These are phyloP conservation scores for Cervus canadensis DNA, from an alignment of 2,113 vertebrate species.

Conservation along the genomic window DNA sequence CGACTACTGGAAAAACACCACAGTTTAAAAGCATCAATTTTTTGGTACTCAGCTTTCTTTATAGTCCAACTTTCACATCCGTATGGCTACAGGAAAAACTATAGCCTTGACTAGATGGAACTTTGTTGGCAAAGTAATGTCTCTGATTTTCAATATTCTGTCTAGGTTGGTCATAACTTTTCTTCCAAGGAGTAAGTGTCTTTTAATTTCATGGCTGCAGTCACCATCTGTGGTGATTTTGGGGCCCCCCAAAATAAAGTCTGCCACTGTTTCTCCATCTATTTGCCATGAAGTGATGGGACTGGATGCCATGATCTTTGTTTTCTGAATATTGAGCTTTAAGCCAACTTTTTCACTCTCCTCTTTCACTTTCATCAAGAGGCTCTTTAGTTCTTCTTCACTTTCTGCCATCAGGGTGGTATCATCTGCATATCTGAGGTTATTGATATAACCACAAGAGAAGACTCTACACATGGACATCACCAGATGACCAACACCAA, in stretches of 20 bases:
- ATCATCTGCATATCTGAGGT: not conserved
- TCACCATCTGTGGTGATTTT: not conserved
- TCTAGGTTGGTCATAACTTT: not conserved
- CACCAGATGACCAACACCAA: not conserved
- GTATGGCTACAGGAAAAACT: not conserved
- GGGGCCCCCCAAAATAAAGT: not conserved
- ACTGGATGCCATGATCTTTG: not conserved
- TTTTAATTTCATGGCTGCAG: not conserved
- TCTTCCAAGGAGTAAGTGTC: not conserved
- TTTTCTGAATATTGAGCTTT: not conserved
- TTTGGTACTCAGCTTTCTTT: not conserved
- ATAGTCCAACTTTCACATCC: not conserved
- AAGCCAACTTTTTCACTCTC: not conserved
- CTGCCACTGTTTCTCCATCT: not conserved
- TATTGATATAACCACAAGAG: not conserved
- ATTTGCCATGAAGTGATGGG: not conserved
- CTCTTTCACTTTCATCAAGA: not conserved
- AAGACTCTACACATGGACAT: not conserved
- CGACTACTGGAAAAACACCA: not conserved
- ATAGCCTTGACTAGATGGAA: not conserved
- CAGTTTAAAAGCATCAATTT: not conserved
- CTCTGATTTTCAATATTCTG: not conserved
- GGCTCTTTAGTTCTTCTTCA: not conserved
- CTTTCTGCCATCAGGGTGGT: not conserved
- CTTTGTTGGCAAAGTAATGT: not conserved